Percentiles rank a stretch among this genome's conserved stretches.
Conservation (phyloP, 2,113 vertebrate species). For the Struthio camelus region DNA sequence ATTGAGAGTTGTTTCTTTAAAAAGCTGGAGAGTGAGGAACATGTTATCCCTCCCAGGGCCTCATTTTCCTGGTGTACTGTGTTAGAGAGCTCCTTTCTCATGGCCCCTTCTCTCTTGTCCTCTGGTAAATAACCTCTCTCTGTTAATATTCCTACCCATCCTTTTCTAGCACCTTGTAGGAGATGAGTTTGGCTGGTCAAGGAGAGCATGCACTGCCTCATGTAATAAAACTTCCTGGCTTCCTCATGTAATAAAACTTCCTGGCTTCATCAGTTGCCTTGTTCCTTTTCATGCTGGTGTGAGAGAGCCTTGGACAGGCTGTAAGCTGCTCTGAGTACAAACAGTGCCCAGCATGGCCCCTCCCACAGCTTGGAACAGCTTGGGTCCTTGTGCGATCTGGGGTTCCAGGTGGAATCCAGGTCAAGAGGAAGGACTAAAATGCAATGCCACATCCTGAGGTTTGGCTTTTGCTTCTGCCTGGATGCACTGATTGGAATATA, state of each 20-base stretch:
- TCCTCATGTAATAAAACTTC: not conserved
- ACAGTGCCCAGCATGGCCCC: not conserved
- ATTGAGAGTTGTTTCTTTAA: not conserved
- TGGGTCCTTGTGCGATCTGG: not conserved
- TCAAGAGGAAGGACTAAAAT: not conserved
- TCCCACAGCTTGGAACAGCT: not conserved
- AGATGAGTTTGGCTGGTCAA: not conserved
- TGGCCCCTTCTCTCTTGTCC: not conserved
- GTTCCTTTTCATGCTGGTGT: not conserved
- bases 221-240: too few relatives aligned
- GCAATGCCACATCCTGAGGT: not conserved
- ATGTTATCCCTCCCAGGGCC: not conserved
- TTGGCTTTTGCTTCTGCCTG: not conserved
- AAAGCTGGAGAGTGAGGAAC: not conserved
- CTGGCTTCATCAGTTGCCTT: accelerated
- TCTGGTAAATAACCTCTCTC: not conserved
- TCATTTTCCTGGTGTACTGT: not conserved
- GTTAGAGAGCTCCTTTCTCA: not conserved
- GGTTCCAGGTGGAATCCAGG: not conserved
- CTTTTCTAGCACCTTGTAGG: not conserved
- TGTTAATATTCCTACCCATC: not conserved
- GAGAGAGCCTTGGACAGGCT: not conserved
- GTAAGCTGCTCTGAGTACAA: not conserved
- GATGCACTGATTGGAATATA: not conserved
- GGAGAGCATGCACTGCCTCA: too few relatives aligned